Percentiles rank a stretch among this genome's conserved stretches.
These are phyloP conservation scores for Laticauda laticaudata DNA, from an alignment of 2,113 vertebrate genomes.

Conservation along the genomic window DNA sequence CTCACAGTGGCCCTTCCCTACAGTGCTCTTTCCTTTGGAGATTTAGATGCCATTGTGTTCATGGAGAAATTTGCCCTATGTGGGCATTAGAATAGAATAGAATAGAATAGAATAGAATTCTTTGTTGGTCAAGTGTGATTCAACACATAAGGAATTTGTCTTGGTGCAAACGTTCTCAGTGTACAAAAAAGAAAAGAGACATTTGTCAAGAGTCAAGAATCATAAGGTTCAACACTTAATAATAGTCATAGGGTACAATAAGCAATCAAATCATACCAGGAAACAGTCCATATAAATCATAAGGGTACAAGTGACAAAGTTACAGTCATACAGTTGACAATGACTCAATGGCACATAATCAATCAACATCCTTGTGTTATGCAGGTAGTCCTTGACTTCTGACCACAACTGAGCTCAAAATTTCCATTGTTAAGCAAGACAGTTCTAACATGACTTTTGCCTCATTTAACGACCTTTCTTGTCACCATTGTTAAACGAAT, in stretches of 20 bases:
- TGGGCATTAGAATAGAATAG: not conserved
- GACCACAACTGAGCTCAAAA: not conserved
- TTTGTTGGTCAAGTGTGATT: too few relatives aligned
- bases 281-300: too few relatives aligned
- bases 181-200: too few relatives aligned
- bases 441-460: too few relatives aligned
- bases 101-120: not conserved
- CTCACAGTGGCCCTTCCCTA: not conserved
- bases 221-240: too few relatives aligned
- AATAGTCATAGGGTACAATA: too few relatives aligned
- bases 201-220: too few relatives aligned
- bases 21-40: not conserved
- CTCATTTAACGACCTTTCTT: not conserved
- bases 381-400: not conserved
- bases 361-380: not conserved
- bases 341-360: not conserved
- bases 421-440: not conserved
- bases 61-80: not conserved
- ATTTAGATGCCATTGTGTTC: not conserved
- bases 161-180: too few relatives aligned
- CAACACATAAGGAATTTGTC: too few relatives aligned
- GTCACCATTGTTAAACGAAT: too few relatives aligned
- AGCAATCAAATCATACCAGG: too few relatives aligned
- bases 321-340: not conserved
- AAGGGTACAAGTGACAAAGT: too few relatives aligned